Conservation (phyloP, 2,888 invertebrate species). For the Caenorhabditis uteleia region DNA sequence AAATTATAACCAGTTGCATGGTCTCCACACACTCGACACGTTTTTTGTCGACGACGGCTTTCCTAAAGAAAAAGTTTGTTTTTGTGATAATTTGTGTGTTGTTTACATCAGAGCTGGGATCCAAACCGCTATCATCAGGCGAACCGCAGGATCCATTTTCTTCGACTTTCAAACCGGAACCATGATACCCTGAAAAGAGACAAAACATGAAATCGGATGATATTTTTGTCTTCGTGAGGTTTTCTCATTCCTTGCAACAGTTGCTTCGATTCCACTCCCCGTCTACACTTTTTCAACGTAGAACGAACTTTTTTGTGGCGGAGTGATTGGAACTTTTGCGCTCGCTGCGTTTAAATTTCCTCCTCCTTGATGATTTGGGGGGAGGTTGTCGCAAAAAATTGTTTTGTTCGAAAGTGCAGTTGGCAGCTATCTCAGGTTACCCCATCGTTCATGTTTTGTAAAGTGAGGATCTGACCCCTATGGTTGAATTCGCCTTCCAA, state of each 20-base stretch:
- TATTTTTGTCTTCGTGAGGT: background rate
- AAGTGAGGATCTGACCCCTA: too few relatives aligned
- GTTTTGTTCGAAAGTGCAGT: too few relatives aligned
- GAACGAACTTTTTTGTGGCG: background rate
- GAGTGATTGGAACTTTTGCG: background rate
- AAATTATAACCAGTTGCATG: slow-evolving; percentile 69
- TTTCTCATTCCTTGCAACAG: background rate
- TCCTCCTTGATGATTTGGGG: too few relatives aligned
- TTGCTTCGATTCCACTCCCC: background rate
- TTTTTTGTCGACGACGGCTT: slow-evolving; percentile 60
- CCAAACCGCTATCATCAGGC: slow-evolving; percentile 44
- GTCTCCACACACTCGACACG: slow-evolving; percentile 67
- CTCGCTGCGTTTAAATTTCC: too few relatives aligned
- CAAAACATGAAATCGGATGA: too few relatives aligned
- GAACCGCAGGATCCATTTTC: slow-evolving; percentile 41
- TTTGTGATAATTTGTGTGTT: background rate
- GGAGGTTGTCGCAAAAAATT: too few relatives aligned
- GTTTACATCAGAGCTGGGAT: slow-evolving; percentile 26
- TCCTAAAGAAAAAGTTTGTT: slow-evolving; percentile 28
- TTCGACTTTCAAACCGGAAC: slow-evolving; percentile 35
- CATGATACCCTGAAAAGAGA: slow-evolving; percentile 38
- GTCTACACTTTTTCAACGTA: background rate
- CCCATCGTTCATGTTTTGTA: too few relatives aligned
- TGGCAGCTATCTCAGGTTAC: too few relatives aligned
- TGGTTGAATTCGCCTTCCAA: too few relatives aligned